These are phyloP conservation scores for Odocoileus hemionus DNA, from an alignment of 2,113 vertebrate genomes.

Conservation along the genomic window DNA sequence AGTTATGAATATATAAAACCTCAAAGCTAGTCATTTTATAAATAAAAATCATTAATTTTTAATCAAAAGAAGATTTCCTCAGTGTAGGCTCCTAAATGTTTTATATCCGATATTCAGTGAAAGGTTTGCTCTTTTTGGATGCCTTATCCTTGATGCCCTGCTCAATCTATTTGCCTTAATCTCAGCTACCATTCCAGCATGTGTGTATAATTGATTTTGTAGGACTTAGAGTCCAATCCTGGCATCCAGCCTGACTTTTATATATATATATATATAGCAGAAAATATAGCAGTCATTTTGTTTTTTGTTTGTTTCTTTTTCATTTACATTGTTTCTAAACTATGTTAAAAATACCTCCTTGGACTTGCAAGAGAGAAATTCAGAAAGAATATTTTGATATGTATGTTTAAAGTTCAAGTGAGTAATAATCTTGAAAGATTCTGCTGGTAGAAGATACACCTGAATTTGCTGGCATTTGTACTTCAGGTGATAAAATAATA, in stretches of 20 bases:
- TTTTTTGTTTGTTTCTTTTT: neutral
- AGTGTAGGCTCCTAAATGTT: slow-evolving; percentile 38
- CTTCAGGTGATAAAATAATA: neutral
- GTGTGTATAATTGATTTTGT: neutral
- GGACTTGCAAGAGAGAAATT: neutral
- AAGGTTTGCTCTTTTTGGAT: slow-evolving; percentile 27
- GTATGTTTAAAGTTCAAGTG: neutral
- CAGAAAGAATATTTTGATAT: neutral
- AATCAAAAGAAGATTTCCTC: slow-evolving; percentile 59
- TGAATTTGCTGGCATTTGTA: neutral
- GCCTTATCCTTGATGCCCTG: neutral
- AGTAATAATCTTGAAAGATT: neutral
- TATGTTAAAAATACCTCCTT: neutral
- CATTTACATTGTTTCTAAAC: neutral
- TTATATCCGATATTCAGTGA: slow-evolving; percentile 43
- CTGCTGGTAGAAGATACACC: neutral
- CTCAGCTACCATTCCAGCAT: neutral
- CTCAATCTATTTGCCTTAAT: slow-evolving; percentile 1
- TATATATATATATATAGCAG: neutral
- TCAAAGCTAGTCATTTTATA: slow-evolving; percentile 62
- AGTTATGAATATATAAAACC: slow-evolving; percentile 57
- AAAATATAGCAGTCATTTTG: neutral
- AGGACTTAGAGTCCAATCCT: neutral
- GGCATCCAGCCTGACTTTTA: neutral
- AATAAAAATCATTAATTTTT: slow-evolving; percentile 67